These are phyloP conservation scores for Volucella zonaria DNA, from an alignment of 2,888 invertebrate genomes.

Conservation along the genomic window DNA sequence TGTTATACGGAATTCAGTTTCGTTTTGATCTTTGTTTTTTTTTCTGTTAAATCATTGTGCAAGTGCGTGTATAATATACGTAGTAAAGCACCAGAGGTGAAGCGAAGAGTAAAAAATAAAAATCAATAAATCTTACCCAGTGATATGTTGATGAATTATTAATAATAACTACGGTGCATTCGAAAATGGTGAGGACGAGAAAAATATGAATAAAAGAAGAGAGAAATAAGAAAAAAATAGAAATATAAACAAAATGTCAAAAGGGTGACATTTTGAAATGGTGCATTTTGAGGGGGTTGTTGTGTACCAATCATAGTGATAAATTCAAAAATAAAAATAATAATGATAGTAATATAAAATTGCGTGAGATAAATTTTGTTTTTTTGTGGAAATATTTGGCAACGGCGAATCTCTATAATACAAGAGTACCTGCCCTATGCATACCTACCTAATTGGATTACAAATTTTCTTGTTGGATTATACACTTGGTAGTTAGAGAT, in stretches of 20 bases:
- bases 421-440: background rate
- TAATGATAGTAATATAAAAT: conserved; percentile 17
- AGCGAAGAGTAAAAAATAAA: conserved; percentile 17
- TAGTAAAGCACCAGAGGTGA: conserved; percentile 48
- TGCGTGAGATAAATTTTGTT: conserved; percentile 40
- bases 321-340: too few species aligned
- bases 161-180: conserved; percentile 53
- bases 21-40: conserved; percentile 23
- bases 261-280: conserved; percentile 22
- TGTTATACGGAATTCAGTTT: conserved; percentile 54
- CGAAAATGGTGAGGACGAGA: conserved; percentile 62
- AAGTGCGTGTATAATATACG: conserved; percentile 63
- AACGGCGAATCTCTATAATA: conserved; percentile 8
- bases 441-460: conserved; percentile 58
- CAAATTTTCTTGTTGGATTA: conserved; percentile 58
- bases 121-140: conserved; percentile 58
- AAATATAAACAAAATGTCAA: conserved; percentile 7
- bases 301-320: conserved; percentile 25
- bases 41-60: conserved; percentile 36
- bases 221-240: conserved; percentile 3
- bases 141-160: conserved; percentile 46
- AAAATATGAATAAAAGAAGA: conserved; percentile 26
- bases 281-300: conserved; percentile 33
- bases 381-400: conserved; percentile 64
- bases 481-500: background rate